Conservation (phyloP, 2,113 vertebrate genomes). For the Pao palembangensis region DNA sequence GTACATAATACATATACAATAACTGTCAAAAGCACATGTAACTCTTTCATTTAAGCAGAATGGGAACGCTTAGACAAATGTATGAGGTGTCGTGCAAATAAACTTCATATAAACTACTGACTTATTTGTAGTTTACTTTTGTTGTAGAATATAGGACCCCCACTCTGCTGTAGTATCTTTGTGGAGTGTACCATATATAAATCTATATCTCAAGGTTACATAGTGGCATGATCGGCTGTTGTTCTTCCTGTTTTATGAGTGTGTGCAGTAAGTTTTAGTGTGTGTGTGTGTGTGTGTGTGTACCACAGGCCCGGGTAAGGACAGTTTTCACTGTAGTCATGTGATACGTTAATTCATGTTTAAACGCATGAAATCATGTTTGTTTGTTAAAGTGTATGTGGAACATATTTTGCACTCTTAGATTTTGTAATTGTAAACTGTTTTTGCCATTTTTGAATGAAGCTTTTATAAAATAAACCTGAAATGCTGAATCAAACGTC, state of each 20-base stretch:
- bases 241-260: conserved; percentile 28
- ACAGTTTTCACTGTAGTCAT: no score
- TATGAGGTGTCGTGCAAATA: conserved; percentile 65
- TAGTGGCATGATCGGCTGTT: conserved; percentile 70
- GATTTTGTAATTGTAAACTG: conserved; percentile 75
- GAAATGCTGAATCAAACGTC: conserved; percentile 79
- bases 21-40: no score
- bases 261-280: conserved; percentile 15
- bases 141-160: conserved; percentile 66
- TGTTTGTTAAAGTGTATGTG: no score
- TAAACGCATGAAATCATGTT: no score
- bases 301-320: no score
- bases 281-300: conserved; percentile 14
- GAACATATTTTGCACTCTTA: no score
- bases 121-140: conserved; percentile 60
- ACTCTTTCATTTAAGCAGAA: no score
- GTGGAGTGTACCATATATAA: conserved; percentile 29
- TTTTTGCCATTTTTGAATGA: conserved; percentile 83
- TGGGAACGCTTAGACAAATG: conserved; percentile 29
- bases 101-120: conserved; percentile 48
- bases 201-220: conserved; percentile 67
- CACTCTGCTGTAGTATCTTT: conserved; percentile 36
- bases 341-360: no score
- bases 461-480: conserved; percentile 95
- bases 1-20: no score